Evolutionary conservation across 1,140 invertebrate genomes (phyloP), one percentile per base, ranked within the genome.

Genomic region (Medauroidea extradentata): DNA sequence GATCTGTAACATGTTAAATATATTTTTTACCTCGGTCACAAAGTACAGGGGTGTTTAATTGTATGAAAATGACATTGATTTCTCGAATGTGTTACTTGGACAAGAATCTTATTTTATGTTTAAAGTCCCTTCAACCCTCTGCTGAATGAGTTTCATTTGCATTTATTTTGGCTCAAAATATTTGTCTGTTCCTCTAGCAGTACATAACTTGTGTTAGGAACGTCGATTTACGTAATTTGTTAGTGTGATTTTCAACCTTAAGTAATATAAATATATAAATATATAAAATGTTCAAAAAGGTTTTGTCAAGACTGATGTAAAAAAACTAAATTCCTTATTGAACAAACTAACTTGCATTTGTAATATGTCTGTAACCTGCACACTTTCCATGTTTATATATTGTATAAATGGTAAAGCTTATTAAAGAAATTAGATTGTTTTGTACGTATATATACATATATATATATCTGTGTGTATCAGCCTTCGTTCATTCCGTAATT

Each of bases 251-350:
- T 29, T 51, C 16, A 56, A 56, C 54, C n/a, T n/a, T 43, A 60
- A 60, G 39, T 57, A 43, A 53, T 60, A 58, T 29, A 46, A 48
- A 57, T 46, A 57, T 48, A 57, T 50, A 57, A 48, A 57, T 50
- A 58, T 58, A 50, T 41, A 29, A 50, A 23, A 24, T 58, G 55
- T 23, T 34, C 27, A 57, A 56, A 54, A 29, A 57, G 39, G 53
- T 53, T 60, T 60, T 60, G 53, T 60, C 50, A 60, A 60, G 53
- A 60, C 58, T 61, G 58, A 60, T 60, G 52, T 60, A 60, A 60
- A 60, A 42, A 25, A 53, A 55, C 50, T 42, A 60, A 55, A 60
- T 21, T 5, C 41, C 23, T 49, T 34, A 48, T 51, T 49, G 42
- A 58, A 39, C 38, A 50, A 53, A 60, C 19, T 53, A 53, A 54